A percentile compares a stretch with the other conserved stretches of the same genome.
phyloP scores from a whole-genome alignment of 2,797 vertebrate genomes.

The Aerospiza tachiro region DNA sequence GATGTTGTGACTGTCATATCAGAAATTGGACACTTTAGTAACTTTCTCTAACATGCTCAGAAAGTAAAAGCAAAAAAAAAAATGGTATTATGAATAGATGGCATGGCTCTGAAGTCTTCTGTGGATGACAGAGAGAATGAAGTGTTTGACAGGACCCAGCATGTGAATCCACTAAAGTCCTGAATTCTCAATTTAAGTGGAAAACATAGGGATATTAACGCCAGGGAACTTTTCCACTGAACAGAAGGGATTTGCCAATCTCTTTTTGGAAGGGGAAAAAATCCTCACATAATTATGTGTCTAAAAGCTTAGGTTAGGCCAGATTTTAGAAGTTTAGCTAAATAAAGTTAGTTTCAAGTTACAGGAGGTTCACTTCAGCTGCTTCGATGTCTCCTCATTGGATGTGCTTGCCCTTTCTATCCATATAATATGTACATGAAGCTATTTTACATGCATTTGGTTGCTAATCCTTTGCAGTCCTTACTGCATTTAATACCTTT shows the following conservation, averaged over 20 bases:
- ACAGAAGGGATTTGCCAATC: constrained; percentile 11
- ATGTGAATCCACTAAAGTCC: constrained; percentile 4
- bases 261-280: neutral
- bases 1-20: neutral
- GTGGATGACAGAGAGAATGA: constrained; percentile 42
- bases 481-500: neutral
- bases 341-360: constrained; percentile 31
- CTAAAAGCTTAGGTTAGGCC: neutral
- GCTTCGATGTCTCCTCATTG: neutral
- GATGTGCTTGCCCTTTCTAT: neutral
- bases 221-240: neutral
- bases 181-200: constrained; percentile 4
- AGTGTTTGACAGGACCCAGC: constrained; percentile 33
- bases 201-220: neutral
- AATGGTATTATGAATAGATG: constrained; percentile 5
- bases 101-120: constrained; percentile 34
- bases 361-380: neutral
- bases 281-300: neutral
- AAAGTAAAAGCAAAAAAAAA: neutral
- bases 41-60: constrained; percentile 25
- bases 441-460: neutral
- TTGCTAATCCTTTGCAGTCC: neutral
- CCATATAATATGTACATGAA: neutral
- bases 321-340: constrained; percentile 50
- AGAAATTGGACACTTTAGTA: constrained; percentile 1